Percentiles rank a stretch among this genome's conserved stretches.
phyloP scores from a whole-genome alignment of 1,140 invertebrate species.

The Zaprionus tsacasi region DNA sequence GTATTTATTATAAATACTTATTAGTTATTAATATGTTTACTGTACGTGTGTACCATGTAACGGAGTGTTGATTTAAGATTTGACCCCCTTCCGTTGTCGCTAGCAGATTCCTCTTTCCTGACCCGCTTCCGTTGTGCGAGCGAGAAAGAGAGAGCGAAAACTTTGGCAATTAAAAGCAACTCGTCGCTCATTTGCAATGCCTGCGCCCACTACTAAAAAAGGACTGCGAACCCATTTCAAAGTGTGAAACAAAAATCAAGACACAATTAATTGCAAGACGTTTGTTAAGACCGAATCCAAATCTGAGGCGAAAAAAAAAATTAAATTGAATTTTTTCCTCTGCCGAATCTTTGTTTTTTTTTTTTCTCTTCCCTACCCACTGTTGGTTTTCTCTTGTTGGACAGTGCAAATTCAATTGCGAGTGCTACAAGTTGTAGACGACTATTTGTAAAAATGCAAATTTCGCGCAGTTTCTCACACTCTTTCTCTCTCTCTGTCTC shows the following conservation, averaged over 20 bases:
- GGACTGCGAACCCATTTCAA: constrained; percentile 54
- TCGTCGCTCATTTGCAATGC: constrained; percentile 53
- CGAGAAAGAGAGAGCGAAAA: constrained; percentile 36
- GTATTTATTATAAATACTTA: constrained; percentile 1
- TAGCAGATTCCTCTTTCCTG: neutral
- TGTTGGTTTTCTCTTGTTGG: constrained; percentile 19
- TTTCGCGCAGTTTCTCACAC: constrained; percentile 18
- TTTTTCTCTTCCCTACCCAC: constrained; percentile 1
- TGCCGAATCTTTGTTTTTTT: constrained; percentile 15
- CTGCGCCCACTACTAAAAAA: constrained; percentile 29
- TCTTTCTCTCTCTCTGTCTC: neutral
- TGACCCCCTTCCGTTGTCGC: neutral
- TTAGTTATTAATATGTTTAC: constrained; percentile 19
- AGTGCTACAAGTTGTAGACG: constrained; percentile 53
- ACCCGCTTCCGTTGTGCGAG: no score
- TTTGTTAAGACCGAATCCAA: constrained; percentile 50
- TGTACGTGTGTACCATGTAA: constrained; percentile 6
- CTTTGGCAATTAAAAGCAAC: constrained; percentile 70
- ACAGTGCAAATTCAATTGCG: constrained; percentile 47
- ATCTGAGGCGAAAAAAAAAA: constrained; percentile 48
- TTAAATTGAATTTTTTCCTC: constrained; percentile 56
- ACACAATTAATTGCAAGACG: constrained; percentile 79
- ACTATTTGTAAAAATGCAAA: constrained; percentile 57
- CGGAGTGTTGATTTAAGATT: constrained; percentile 20
- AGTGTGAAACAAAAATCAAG: constrained; percentile 77